These are phyloP conservation scores for Sesia bembeciformis DNA, from an alignment of 2,888 invertebrate species.

Conservation along the genomic window DNA sequence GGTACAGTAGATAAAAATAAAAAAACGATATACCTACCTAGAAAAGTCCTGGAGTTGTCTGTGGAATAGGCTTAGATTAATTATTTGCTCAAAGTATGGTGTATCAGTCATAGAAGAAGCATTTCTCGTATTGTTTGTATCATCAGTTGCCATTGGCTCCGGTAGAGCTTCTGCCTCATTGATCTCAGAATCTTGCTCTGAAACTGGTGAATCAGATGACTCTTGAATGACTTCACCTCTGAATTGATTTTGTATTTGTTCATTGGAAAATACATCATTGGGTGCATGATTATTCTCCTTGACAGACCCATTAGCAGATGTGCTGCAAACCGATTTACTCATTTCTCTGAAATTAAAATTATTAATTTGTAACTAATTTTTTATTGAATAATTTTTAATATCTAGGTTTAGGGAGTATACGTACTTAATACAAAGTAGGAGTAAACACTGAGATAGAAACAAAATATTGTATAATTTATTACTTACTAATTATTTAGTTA, in stretches of 20 bases:
- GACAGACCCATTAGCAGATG: slow-evolving; percentile 1
- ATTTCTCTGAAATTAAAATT: slow-evolving; percentile 26
- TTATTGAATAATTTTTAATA: neutral
- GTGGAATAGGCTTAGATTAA: slow-evolving; percentile 27
- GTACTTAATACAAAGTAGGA: too few relatives aligned
- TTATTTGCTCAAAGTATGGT: slow-evolving; percentile 14
- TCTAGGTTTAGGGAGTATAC: too few relatives aligned
- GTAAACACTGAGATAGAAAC: too few relatives aligned
- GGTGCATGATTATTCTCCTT: neutral
- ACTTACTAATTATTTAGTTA: too few relatives aligned
- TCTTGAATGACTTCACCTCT: slow-evolving; percentile 18
- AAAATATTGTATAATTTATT: too few relatives aligned
- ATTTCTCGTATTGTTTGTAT: slow-evolving; percentile 16
- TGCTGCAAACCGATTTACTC: slow-evolving; percentile 29
- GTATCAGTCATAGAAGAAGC: slow-evolving; percentile 35
- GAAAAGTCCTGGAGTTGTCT: slow-evolving; percentile 44
- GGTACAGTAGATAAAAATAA: too few relatives aligned
- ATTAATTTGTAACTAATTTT: neutral
- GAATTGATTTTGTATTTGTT: slow-evolving; percentile 7
- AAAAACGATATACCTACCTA: slow-evolving; percentile 28
- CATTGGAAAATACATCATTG: neutral
- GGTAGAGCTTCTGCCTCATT: slow-evolving; percentile 30
- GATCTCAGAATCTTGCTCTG: slow-evolving; percentile 30
- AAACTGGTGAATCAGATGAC: slow-evolving; percentile 30
- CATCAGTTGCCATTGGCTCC: slow-evolving; percentile 11